Evolutionary conservation across 2,888 invertebrate species (phyloP).

Genomic region (Argyresthia albistria): DNA sequence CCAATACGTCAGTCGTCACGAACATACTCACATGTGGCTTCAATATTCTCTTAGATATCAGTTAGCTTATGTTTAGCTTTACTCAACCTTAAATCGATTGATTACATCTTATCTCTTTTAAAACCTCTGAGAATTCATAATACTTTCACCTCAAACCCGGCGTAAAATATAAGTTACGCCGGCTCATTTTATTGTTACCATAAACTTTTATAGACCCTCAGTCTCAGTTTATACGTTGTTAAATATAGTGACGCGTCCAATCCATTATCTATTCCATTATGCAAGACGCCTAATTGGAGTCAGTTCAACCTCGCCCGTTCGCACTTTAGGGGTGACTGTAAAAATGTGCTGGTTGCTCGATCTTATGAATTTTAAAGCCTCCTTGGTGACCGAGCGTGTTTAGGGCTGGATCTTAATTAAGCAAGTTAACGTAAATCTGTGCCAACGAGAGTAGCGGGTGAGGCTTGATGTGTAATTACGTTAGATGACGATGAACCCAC

Average conservation of each 20-base stretch:
- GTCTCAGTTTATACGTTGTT: constrained; percentile 22
- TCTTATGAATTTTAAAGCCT: constrained; percentile 1
- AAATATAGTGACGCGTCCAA: constrained; percentile 25
- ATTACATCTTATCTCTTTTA: too few species aligned
- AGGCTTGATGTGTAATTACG: too few species aligned
- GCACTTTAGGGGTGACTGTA: neutral
- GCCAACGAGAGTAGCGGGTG: constrained; percentile 28
- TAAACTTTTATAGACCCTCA: constrained; percentile 37
- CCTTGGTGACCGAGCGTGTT: constrained; percentile 11
- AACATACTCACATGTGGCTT: too few species aligned
- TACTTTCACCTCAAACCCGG: neutral
- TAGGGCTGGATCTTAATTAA: constrained; percentile 32
- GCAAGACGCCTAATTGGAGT: neutral
- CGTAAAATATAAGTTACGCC: constrained; percentile 19
- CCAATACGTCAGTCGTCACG: too few species aligned
- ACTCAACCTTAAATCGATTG: too few species aligned
- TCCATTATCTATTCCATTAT: constrained; percentile 25
- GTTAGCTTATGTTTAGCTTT: too few species aligned
- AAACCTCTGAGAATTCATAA: too few species aligned
- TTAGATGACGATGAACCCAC: too few species aligned
- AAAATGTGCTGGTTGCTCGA: neutral
- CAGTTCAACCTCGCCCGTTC: neutral
- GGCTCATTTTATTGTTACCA: constrained; percentile 29
- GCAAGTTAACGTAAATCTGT: constrained; percentile 42
- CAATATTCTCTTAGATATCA: too few species aligned